Evolutionary conservation across 2,888 invertebrate genomes (phyloP), one percentile per base, ranked within the genome.

Genomic region (Ichneumoninae sp.): DNA sequence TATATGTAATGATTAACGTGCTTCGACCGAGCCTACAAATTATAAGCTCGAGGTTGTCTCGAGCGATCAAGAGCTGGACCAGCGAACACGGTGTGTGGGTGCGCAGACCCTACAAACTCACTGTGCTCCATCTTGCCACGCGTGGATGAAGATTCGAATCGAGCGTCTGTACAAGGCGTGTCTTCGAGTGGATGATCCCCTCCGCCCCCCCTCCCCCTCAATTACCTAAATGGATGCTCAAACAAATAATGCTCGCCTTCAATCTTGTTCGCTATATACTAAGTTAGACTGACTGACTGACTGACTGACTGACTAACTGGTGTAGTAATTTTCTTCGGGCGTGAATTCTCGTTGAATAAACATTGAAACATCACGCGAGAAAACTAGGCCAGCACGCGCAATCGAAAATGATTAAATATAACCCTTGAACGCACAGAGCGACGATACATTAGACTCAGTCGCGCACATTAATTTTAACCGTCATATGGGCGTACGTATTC

Each of bases 161-260:
- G 33, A 62, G 30, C 47, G 30, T 60, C 60, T 60, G 60, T 30
- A 60, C 60, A 26, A 74, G 74, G 16, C 74, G 60, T 62, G n/a
- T 60, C 74, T 47, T 62, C 74, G 62, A 62, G 44, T 60, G 74
- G 74, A 74, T 60, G 44, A 44, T 36, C 36, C 5, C 36, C 36
- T 7, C 36, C 7, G 1, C 36, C 36, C 7, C 65, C 66, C 72
- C 72, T 57, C 44, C 22, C 22, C 22, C 22, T 22, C 22, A 22
- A 44, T 47, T 47, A 4, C 44, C 44, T 47, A 47, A 72, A 54
- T 33, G 70, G 26, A 65, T 40, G 44, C 44, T 70, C 76, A 65
- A 81, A 76, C 36, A 76, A 81, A 76, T 57, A 76, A 76, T 65
- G 33, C 26, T 52, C 52, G 30, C 33, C 62, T 76, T 57, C 13